A percentile compares a stretch with the other conserved stretches of the same genome.
Conservation (phyloP, 1,140 invertebrate species). For the Phymastichus coffea region DNA sequence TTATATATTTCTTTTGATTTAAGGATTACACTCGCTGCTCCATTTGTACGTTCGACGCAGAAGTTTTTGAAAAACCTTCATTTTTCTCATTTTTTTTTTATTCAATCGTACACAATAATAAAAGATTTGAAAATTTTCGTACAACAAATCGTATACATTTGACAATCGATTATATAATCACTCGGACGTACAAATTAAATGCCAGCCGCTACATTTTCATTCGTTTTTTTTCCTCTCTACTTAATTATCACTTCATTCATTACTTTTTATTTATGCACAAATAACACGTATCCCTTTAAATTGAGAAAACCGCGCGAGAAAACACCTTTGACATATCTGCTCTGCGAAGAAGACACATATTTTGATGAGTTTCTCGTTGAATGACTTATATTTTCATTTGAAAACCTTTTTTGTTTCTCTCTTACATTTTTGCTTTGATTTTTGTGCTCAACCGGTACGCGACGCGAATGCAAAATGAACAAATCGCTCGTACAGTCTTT, state of each 20-base stretch:
- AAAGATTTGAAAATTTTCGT: background rate
- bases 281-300: constrained; percentile 12
- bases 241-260: background rate
- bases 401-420: constrained; percentile 1
- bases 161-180: background rate
- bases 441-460: constrained; percentile 26
- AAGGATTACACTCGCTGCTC: background rate
- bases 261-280: background rate
- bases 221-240: too few relatives aligned
- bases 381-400: constrained; percentile 3
- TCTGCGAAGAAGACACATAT: constrained; percentile 21
- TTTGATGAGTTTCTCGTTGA: constrained; percentile 27
- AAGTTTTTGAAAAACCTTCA: background rate
- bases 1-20: background rate
- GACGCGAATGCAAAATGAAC: constrained; percentile 23
- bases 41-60: constrained; percentile 4
- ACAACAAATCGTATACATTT: constrained; percentile 1
- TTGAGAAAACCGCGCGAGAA: constrained; percentile 10
- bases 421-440: constrained; percentile 26
- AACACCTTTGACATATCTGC: constrained; percentile 28
- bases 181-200: constrained; percentile 14
- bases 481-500: constrained; percentile 10
- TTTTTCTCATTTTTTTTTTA: background rate
- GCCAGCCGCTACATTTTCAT: background rate
- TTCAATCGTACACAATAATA: background rate